phyloP scores from a whole-genome alignment of 2,888 invertebrate species.

The Acanthosepion pharaonis region DNA sequence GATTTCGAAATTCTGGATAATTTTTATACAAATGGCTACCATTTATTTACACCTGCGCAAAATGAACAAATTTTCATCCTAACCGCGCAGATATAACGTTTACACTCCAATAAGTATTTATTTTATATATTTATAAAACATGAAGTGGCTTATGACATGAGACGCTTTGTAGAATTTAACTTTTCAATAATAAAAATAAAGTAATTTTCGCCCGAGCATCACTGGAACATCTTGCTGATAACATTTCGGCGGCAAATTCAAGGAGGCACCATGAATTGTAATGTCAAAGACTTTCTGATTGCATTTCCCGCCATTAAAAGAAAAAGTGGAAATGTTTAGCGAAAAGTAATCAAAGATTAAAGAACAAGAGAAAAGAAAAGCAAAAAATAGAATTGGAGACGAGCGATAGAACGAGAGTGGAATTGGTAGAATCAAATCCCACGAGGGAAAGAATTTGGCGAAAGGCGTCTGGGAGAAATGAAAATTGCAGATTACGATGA shows the following conservation, averaged over 20 bases:
- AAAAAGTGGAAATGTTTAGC: not conserved
- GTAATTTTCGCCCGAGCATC: not conserved
- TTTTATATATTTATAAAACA: no score
- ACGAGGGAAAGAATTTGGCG: not conserved
- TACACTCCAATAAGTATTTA: no score
- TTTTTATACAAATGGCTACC: no score
- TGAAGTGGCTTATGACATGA: no score
- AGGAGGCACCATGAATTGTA: not conserved
- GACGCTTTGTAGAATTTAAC: no score
- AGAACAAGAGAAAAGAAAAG: not conserved
- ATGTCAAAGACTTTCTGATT: not conserved
- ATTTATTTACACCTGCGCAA: no score
- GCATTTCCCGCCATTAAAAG: not conserved
- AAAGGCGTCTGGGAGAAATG: not conserved
- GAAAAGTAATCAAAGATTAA: slow-evolving; percentile 6
- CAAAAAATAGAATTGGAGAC: not conserved
- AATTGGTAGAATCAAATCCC: not conserved
- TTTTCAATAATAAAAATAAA: no score
- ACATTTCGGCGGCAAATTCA: not conserved
- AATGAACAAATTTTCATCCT: no score
- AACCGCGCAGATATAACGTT: no score
- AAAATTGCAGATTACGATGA: not conserved
- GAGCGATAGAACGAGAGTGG: not conserved
- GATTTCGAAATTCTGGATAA: no score
- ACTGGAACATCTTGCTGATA: not conserved